Base-by-base conservation (phyloP, 2,113 vertebrate species). In the Embiotoca jacksoni region DNA sequence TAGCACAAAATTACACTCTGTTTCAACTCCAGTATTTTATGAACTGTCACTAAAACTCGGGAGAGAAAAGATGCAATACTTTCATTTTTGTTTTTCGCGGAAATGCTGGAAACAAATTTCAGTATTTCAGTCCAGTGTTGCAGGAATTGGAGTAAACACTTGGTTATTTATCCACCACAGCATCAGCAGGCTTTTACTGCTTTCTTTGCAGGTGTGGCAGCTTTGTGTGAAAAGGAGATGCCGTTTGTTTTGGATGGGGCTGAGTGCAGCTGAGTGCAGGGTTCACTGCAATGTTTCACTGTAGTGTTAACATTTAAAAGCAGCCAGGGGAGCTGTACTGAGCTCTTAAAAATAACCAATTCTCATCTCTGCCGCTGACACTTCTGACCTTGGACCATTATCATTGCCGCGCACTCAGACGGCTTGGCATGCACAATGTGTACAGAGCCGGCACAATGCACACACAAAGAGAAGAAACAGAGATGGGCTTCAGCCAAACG, bases 301-400 rank as follows among this genome's bases (percentile, higher is more conserved):
- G 86, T 82, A 73, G 79, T 80, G 85, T 87, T 89, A 86, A 89
- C 92, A 86, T 90, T 91, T 90, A 89, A 92, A 88, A 85, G 90
- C 83, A 90, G 88, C 73, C 80, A 70, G 58, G 84, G 91, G 86
- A 90, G 89, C 75, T n/a, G 78, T 74, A 83, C 75, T 36, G 57
- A 36, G 75, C 86, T 87, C 82, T 84, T 81, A 89, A 88, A 93
- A 90, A 86, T 88, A 91, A 91, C 86, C 88, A 91, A 81, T 87
- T 82, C 85, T 90, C 90, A 84, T 88, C 82, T 84, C 83, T 83
- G 77, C 82, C 30, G 65, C 84, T 73, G 85, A 91, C 89, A 90
- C 81, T 69, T 54, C 82, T 89, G 92, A 92, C 88, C 90, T 92
- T 87, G 87, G 84, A 88, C 85, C 79, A 92, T 92, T 92, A 89